Percentiles rank a stretch among this genome's conserved stretches.
These are phyloP conservation scores for Phalloptychus januarius DNA, from an alignment of 2,797 vertebrate species.

Conservation along the genomic window DNA sequence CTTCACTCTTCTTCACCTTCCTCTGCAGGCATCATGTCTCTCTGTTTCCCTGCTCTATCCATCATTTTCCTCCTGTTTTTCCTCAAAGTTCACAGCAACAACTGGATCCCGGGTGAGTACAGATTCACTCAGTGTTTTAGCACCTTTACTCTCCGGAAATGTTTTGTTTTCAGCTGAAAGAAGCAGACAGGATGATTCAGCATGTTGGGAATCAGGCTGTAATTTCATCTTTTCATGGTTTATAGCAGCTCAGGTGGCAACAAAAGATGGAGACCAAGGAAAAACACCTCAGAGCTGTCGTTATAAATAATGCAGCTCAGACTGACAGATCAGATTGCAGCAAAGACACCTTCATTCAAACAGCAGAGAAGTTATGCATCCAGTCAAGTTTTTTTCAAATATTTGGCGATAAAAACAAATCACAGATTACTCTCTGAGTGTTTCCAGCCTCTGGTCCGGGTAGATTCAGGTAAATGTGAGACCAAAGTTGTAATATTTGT, in stretches of 20 bases:
- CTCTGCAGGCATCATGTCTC: constrained; percentile 37
- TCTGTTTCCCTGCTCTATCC: not conserved
- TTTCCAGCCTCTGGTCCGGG: too few relatives aligned
- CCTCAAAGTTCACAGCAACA: constrained; percentile 4
- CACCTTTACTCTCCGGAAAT: not conserved
- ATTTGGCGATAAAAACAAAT: too few relatives aligned
- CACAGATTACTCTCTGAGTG: too few relatives aligned
- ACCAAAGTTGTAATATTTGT: too few relatives aligned
- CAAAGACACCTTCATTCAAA: constrained; percentile 25
- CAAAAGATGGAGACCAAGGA: constrained; percentile 9
- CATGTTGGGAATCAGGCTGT: not conserved
- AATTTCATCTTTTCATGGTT: not conserved
- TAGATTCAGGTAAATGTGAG: too few relatives aligned
- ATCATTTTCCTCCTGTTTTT: constrained; percentile 26
- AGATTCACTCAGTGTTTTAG: not conserved
- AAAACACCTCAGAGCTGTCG: constrained; percentile 29
- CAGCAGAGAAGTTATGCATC: not conserved
- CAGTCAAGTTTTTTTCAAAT: too few relatives aligned
- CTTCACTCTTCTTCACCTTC: constrained; percentile 6
- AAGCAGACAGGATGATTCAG: constrained; percentile 3
- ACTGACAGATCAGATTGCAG: constrained; percentile 30
- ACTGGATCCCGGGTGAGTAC: constrained; percentile 49
- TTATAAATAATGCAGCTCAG: constrained; percentile 54
- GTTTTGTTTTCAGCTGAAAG: constrained; percentile 9
- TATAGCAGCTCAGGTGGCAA: not conserved